phyloP scores from a whole-genome alignment of 2,113 vertebrate species.

The Barbus barbus region DNA sequence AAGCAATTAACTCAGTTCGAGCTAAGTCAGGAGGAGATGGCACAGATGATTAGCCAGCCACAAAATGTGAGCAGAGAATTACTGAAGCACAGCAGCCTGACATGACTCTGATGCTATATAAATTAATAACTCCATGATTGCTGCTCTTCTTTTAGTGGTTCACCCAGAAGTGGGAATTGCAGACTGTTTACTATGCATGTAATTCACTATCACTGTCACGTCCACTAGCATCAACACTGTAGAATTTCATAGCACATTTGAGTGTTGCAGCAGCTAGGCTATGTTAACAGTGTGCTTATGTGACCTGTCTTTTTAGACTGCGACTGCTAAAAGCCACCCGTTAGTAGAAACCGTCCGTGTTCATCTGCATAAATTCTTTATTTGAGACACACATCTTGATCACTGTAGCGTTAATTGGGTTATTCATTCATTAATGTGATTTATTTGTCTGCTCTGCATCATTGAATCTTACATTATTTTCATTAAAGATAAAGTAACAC shows the following conservation, averaged over 20 bases:
- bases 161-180: conserved; percentile 4
- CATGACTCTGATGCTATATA: conserved; percentile 8
- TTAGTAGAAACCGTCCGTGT: neutral
- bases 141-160: conserved; percentile 5
- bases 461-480: neutral
- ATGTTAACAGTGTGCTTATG: neutral
- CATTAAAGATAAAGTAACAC: neutral
- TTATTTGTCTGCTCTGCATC: conserved; percentile 1
- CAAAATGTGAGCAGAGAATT: conserved; percentile 23
- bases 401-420: neutral
- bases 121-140: neutral
- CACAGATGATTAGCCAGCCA: conserved; percentile 33
- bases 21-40: conserved; percentile 42
- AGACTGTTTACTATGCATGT: conserved; percentile 15
- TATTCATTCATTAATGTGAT: neutral
- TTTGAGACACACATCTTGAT: neutral
- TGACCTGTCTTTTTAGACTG: neutral
- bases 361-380: neutral
- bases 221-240: neutral
- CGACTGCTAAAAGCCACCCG: neutral
- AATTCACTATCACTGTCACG: conserved; percentile 11
- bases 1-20: conserved; percentile 22
- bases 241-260: conserved; percentile 8
- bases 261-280: neutral
- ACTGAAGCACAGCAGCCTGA: conserved; percentile 26